These are phyloP conservation scores for Bambusicola thoracicus DNA, from an alignment of 2,113 vertebrate species.

Conservation along the genomic window DNA sequence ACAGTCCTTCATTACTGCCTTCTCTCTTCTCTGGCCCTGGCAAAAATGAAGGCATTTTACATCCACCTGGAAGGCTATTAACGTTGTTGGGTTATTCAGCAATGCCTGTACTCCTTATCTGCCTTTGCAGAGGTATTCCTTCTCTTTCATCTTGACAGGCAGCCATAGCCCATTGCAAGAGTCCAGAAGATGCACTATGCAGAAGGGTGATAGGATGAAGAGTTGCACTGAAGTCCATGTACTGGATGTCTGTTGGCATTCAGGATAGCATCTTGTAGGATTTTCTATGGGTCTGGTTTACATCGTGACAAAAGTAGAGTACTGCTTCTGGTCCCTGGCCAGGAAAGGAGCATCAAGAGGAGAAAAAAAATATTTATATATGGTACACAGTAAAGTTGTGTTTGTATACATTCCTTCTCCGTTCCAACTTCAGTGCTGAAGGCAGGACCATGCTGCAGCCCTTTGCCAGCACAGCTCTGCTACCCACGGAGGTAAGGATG, in stretches of 20 bases:
- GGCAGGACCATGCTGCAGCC: neutral
- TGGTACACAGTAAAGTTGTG: neutral
- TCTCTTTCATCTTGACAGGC: neutral
- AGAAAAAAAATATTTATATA: neutral
- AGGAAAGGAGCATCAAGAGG: neutral
- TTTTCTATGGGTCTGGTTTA: neutral
- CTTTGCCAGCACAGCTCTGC: neutral
- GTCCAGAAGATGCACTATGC: neutral
- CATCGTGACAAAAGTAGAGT: neutral
- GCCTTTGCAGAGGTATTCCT: neutral
- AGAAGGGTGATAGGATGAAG: neutral
- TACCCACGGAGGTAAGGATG: fast-evolving
- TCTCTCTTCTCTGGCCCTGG: neutral
- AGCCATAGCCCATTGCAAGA: fast-evolving
- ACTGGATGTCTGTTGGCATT: fast-evolving
- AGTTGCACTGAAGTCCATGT: neutral
- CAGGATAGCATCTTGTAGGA: fast-evolving
- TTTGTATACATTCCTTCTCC: too few species aligned
- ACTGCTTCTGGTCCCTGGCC: neutral
- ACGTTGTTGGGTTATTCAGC: neutral
- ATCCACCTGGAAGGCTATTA: neutral
- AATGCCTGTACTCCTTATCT: neutral
- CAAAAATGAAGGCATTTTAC: neutral
- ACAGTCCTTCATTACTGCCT: neutral
- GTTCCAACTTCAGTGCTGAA: neutral